phyloP scores from a whole-genome alignment of 2,797 vertebrate genomes.

The Xiphophorus birchmanni region DNA sequence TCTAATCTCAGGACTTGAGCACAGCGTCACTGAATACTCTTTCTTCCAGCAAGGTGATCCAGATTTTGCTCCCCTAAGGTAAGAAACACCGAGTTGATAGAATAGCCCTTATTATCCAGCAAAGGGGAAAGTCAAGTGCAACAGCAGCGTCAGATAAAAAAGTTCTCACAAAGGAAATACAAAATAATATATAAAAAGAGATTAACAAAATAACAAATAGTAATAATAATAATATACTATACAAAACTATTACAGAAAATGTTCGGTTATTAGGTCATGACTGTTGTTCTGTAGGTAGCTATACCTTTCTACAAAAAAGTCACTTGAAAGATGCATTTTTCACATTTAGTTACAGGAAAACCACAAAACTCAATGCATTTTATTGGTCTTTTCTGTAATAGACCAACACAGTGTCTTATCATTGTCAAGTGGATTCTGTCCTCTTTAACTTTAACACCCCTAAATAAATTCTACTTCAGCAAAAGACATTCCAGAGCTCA shows the following conservation, averaged over 20 bases:
- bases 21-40: conserved; percentile 73
- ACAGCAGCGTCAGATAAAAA: too few relatives aligned
- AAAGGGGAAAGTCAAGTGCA: too few relatives aligned
- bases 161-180: too few relatives aligned
- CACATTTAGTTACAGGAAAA: not conserved
- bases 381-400: not conserved
- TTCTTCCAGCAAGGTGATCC: conserved; percentile 82
- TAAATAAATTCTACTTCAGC: not conserved
- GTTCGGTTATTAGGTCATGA: too few relatives aligned
- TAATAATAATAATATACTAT: too few relatives aligned
- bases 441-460: not conserved
- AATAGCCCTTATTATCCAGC: too few relatives aligned
- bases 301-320: not conserved
- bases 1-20: conserved; percentile 57
- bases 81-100: conserved; percentile 31
- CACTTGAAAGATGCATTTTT: not conserved
- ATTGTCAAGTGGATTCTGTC: not conserved
- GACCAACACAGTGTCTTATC: not conserved
- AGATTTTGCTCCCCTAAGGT: conserved; percentile 90
- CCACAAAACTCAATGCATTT: not conserved
- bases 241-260: too few relatives aligned
- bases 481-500: not conserved
- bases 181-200: too few relatives aligned
- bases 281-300: too few relatives aligned
- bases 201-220: too few relatives aligned